Percentiles rank a stretch among this genome's conserved stretches.
phyloP scores from a whole-genome alignment of 2,113 vertebrate genomes.

The Anoplopoma fimbria region DNA sequence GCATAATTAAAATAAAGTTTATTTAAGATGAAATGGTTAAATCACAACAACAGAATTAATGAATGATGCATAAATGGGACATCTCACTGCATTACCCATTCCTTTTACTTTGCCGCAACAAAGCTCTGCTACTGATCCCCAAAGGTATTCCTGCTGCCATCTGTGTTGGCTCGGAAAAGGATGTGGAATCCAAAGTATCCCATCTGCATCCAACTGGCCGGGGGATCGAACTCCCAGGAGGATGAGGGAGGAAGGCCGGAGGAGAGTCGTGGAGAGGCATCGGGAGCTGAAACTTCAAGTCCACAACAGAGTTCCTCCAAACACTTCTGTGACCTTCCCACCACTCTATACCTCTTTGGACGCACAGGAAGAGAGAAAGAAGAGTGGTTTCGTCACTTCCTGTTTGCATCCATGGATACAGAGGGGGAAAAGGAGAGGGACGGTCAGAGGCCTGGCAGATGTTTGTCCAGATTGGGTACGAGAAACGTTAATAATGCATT shows the following conservation, averaged over 20 bases:
- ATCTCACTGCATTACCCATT: neutral
- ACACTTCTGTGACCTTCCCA: conserved; percentile 9
- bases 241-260: conserved; percentile 22
- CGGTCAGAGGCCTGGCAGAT: conserved; percentile 52
- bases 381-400: conserved; percentile 90
- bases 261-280: conserved; percentile 16
- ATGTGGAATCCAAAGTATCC: conserved; percentile 94
- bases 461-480: conserved; percentile 78
- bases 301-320: conserved; percentile 35
- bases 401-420: conserved; percentile 72
- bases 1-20: neutral
- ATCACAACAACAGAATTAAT: neutral
- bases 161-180: conserved; percentile 87
- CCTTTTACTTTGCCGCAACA: conserved; percentile 24
- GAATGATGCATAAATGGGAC: neutral
- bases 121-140: conserved; percentile 40
- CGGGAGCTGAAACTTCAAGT: conserved; percentile 2
- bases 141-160: conserved; percentile 88
- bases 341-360: conserved; percentile 87
- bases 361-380: conserved; percentile 91
- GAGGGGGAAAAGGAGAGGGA: conserved; percentile 61
- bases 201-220: conserved; percentile 86
- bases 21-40: neutral
- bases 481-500: conserved; percentile 54
- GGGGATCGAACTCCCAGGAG: conserved; percentile 40